Percentiles rank a stretch among this genome's conserved stretches.
Conservation (phyloP, 2,888 invertebrate species). For the Cyrtodaria siliqua region DNA sequence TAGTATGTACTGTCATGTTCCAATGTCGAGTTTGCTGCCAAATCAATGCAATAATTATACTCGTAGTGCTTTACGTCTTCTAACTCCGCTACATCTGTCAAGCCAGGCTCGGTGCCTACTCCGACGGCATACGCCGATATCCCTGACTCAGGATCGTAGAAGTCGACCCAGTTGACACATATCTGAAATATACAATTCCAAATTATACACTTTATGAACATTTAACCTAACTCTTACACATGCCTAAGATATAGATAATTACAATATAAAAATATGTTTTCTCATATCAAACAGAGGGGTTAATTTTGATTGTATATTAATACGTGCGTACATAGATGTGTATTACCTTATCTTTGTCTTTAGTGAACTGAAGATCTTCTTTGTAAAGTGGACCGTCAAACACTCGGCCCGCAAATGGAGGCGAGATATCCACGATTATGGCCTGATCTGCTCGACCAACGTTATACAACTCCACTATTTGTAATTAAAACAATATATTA, state of each 20-base stretch:
- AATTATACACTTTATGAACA: not conserved
- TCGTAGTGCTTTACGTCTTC: slow-evolving; percentile 34
- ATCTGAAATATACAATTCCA: slow-evolving; percentile 57
- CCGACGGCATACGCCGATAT: slow-evolving; percentile 66
- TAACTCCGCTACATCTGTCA: slow-evolving; percentile 48
- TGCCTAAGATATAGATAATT: too few relatives aligned
- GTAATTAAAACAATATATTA: too few relatives aligned
- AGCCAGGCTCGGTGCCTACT: slow-evolving; percentile 46
- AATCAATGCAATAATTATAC: slow-evolving; percentile 56
- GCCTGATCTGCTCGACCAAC: slow-evolving; percentile 66
- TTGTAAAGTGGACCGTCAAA: slow-evolving; percentile 64
- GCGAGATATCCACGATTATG: slow-evolving; percentile 70
- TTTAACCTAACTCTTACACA: too few relatives aligned
- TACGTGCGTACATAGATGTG: too few relatives aligned
- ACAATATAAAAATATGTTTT: too few relatives aligned
- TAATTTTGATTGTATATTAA: too few relatives aligned
- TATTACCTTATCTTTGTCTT: slow-evolving; percentile 55
- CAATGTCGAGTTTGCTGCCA: slow-evolving; percentile 45
- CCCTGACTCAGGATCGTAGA: slow-evolving; percentile 76
- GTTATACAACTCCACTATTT: slow-evolving; percentile 72
- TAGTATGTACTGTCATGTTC: slow-evolving; percentile 64
- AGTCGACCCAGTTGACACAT: slow-evolving; percentile 73
- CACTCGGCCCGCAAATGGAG: slow-evolving; percentile 71
- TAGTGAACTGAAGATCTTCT: slow-evolving; percentile 66
- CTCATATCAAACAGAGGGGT: too few relatives aligned